Percentiles rank a stretch among this genome's conserved stretches.
Evolutionary conservation across 2,797 vertebrate species (phyloP).

Genomic region (Clarias pachynema): DNA sequence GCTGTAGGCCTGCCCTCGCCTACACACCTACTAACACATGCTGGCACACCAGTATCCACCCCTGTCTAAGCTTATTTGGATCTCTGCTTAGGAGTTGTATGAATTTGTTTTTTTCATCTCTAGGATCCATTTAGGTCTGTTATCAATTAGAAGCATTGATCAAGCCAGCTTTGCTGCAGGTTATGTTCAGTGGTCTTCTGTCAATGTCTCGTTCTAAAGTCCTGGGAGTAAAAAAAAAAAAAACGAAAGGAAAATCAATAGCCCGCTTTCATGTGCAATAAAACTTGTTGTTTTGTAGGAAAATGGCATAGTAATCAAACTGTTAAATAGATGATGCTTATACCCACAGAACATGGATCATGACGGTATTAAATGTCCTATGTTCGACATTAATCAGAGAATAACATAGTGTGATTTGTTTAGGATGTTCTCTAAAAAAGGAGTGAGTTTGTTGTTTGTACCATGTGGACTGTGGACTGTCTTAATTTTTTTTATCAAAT

Average conservation of each 20-base stretch:
- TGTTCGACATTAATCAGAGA: slow-evolving; percentile 31
- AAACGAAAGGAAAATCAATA: slow-evolving; percentile 58
- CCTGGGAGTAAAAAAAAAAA: slow-evolving; percentile 30
- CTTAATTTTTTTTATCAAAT: background rate
- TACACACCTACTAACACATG: slow-evolving; percentile 10
- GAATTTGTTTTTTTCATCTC: slow-evolving; percentile 62
- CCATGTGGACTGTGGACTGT: background rate
- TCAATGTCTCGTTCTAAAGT: slow-evolving; percentile 57
- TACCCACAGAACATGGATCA: slow-evolving; percentile 42
- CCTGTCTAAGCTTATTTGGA: slow-evolving; percentile 44
- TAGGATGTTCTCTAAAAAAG: background rate
- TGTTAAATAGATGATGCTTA: slow-evolving; percentile 58
- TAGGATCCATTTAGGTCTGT: slow-evolving; percentile 60
- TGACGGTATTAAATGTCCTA: slow-evolving; percentile 40
- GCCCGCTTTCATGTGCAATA: slow-evolving; percentile 65
- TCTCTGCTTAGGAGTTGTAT: slow-evolving; percentile 35
- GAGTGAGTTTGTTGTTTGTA: background rate
- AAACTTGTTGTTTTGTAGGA: slow-evolving; percentile 57
- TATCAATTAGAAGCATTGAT: slow-evolving; percentile 69
- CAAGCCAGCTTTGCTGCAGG: slow-evolving; percentile 63
- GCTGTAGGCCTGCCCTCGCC: slow-evolving; percentile 22
- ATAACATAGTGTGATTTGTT: slow-evolving; percentile 28
- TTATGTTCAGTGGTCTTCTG: slow-evolving; percentile 60
- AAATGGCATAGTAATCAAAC: slow-evolving; percentile 57
- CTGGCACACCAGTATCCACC: slow-evolving; percentile 22